These are phyloP conservation scores for Andrena bicolor DNA, from an alignment of 2,888 invertebrate genomes.

Conservation along the genomic window DNA sequence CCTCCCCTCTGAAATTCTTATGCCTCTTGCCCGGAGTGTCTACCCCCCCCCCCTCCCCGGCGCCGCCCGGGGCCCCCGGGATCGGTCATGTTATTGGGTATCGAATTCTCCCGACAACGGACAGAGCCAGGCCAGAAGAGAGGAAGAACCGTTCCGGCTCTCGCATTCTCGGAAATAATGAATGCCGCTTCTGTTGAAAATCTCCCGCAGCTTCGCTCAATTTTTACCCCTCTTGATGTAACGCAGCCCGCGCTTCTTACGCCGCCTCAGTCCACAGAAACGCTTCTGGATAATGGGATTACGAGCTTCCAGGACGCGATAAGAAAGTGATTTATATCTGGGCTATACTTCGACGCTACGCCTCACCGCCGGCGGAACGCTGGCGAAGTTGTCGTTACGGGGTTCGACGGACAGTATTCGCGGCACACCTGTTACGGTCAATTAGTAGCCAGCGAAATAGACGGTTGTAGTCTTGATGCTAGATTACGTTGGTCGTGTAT, in stretches of 20 bases:
- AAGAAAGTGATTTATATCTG: not conserved
- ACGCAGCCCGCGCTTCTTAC: slow-evolving; percentile 41
- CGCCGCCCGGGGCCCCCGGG: slow-evolving; percentile 18
- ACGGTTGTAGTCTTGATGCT: too few relatives aligned
- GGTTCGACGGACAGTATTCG: too few relatives aligned
- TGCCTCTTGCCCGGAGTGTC: slow-evolving; percentile 40
- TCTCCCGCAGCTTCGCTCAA: slow-evolving; percentile 66
- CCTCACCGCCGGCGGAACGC: not conserved
- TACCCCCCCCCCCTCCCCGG: slow-evolving; percentile 9
- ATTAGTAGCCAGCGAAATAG: too few relatives aligned
- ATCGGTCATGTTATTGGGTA: slow-evolving; percentile 67
- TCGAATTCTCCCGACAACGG: slow-evolving; percentile 72
- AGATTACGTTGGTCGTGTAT: too few relatives aligned
- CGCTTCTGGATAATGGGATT: slow-evolving; percentile 32
- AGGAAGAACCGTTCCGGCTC: slow-evolving; percentile 57
- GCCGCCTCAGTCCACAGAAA: slow-evolving; percentile 12
- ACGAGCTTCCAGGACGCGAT: slow-evolving; percentile 20
- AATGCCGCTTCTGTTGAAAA: slow-evolving; percentile 81
- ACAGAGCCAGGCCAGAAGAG: slow-evolving; percentile 42
- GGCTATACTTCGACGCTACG: not conserved
- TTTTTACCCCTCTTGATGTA: slow-evolving; percentile 55
- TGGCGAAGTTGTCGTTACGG: too few relatives aligned
- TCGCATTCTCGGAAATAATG: slow-evolving; percentile 80
- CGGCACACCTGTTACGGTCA: too few relatives aligned
- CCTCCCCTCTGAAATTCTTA: slow-evolving; percentile 52